phyloP scores from a whole-genome alignment of 2,797 vertebrate species.

The Pempheris klunzingeri region DNA sequence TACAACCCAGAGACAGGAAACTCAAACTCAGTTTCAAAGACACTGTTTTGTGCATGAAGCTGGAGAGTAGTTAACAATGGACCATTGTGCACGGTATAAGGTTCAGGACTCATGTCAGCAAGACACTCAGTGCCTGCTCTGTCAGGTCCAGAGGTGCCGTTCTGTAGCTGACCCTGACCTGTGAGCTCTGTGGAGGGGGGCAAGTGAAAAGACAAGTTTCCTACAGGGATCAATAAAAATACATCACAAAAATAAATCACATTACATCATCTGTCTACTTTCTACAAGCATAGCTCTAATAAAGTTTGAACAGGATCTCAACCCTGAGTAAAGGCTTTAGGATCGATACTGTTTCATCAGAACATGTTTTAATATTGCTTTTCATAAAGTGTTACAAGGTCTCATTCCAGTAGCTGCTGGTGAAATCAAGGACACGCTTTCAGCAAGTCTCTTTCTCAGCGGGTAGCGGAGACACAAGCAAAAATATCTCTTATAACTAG shows the following conservation, averaged over 20 bases:
- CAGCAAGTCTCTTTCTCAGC: slow-evolving; percentile 1
- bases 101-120: not conserved
- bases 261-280: slow-evolving; percentile 22
- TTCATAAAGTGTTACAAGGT: slow-evolving; percentile 7
- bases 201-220: slow-evolving; percentile 1
- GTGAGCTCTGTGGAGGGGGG: slow-evolving; percentile 30
- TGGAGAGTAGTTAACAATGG: slow-evolving; percentile 17
- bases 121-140: slow-evolving; percentile 12
- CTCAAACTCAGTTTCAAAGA: slow-evolving; percentile 17
- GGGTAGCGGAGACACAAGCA: not conserved
- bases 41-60: slow-evolving; percentile 2
- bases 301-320: slow-evolving; percentile 12
- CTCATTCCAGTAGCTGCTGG: slow-evolving; percentile 18
- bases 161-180: slow-evolving; percentile 45
- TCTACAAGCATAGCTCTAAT: slow-evolving; percentile 19
- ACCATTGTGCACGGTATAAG: slow-evolving; percentile 6
- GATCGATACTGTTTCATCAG: not conserved
- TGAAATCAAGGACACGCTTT: slow-evolving; percentile 28
- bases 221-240: slow-evolving; percentile 13
- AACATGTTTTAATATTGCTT: slow-evolving; percentile 19
- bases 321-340: slow-evolving; percentile 9
- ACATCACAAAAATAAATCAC: slow-evolving; percentile 20
- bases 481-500: not conserved
- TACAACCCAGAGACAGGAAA: slow-evolving; percentile 17
- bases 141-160: slow-evolving; percentile 40